Evolutionary conservation across 2,113 vertebrate species (phyloP).

Genomic region (Petroica traversi): DNA sequence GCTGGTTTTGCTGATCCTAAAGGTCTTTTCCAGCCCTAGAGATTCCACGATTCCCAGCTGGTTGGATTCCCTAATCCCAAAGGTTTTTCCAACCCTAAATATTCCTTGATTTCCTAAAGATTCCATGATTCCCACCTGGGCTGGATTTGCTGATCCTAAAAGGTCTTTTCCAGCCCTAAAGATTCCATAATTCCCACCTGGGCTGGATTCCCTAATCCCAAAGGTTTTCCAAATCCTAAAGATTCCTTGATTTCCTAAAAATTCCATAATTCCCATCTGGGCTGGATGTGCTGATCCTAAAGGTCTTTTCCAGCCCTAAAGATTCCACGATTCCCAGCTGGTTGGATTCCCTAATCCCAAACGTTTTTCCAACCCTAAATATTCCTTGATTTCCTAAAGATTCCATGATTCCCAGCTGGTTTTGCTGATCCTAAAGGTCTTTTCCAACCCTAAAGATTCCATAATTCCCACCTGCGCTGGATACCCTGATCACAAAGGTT

Average conservation of each 20-base stretch:
- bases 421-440: neutral
- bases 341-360: too few species aligned
- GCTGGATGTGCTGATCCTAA: neutral
- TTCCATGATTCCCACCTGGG: too few species aligned
- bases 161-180: neutral
- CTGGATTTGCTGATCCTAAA: neutral
- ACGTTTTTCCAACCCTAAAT: too few species aligned
- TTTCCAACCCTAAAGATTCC: neutral
- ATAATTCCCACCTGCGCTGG: neutral
- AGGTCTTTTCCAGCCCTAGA: neutral
- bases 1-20: neutral
- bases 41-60: neutral
- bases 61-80: neutral
- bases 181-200: too few species aligned
- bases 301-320: neutral
- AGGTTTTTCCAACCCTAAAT: neutral
- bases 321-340: neutral
- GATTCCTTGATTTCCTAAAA: too few species aligned
- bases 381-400: too few species aligned
- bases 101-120: too few species aligned
- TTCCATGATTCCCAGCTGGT: too few species aligned
- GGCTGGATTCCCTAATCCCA: neutral
- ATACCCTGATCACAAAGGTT: neutral
- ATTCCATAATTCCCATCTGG: too few species aligned
- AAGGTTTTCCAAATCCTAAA: neutral